Base-by-base conservation (phyloP, 2,113 vertebrate genomes). In the Corvus hawaiiensis region DNA sequence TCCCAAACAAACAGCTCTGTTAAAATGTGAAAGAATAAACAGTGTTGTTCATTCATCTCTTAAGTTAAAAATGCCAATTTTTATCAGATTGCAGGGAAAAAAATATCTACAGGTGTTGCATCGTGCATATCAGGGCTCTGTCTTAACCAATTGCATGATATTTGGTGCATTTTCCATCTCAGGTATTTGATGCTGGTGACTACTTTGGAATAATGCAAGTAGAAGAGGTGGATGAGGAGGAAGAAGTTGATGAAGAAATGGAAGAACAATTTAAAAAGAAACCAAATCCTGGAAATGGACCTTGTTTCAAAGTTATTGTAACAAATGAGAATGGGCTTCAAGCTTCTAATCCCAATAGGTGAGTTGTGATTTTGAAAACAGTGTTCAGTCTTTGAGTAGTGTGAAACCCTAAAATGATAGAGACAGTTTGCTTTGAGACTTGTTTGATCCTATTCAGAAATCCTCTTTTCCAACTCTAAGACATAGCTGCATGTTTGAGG, bases 131-230 rank as follows among this genome's bases (percentile, higher is more conserved):
- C 20, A 5, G 22, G 22, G n/a, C 67, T 9, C 15, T 54, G 7
- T n/a, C 23, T 89, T 37, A 58, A 30, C 16, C 48, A 33, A 3
- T 17, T 73, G n/a, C 23, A 39, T 66, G 13, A 16, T 37, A 5
- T 39, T 78, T 55, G 87, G 7, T 88, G 16, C 16, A 8, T 28
- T 85, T 90, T 55, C 69, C 3, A 33, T 89, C 54, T n/a, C 87
- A 99, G 99, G 95, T 99, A 8, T 99, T 99, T 80, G 99, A 99
- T 94, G 99, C 99, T 1, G 99, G 99, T 16, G 98, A 99, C 28
- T 98, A 99, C 91, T 99, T 99, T 6, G 99, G 99, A n/a, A 99
- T 99, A 81, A 99, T 99, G 98, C 99, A 98, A 39, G 96, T 98
- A 66, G 98, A 99, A 51, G 97, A 98, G 39, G 98, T 97, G 7